Conservation (phyloP, 1,140 invertebrate species). For the Drosophila cardini region DNA sequence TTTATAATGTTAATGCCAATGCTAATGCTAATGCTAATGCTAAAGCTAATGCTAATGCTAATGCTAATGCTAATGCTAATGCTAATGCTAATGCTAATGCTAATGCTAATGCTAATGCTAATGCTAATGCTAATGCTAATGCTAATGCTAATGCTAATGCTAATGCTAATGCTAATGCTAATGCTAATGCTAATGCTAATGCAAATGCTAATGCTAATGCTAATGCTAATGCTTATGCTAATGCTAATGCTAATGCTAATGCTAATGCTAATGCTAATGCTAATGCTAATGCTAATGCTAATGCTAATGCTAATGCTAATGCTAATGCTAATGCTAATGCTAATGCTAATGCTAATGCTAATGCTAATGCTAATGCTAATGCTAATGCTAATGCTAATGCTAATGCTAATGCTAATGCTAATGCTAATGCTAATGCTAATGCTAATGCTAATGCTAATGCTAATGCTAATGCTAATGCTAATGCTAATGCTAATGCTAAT, state of each 20-base stretch:
- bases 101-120: not conserved
- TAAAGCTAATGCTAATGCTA: not conserved
- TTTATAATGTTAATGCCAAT: too few relatives aligned
- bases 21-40: not conserved
- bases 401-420: not conserved
- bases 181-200: constrained; percentile 2
- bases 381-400: not conserved
- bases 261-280: not conserved
- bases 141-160: not conserved
- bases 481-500: too few relatives aligned
- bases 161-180: constrained; percentile 1
- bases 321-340: not conserved
- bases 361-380: not conserved
- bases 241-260: not conserved
- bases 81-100: not conserved
- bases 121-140: not conserved
- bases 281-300: not conserved
- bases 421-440: not conserved
- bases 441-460: not conserved
- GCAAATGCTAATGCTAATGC: not conserved
- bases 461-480: too few relatives aligned
- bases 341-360: not conserved
- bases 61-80: not conserved
- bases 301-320: not conserved
- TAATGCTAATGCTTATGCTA: not conserved